A percentile compares a stretch with the other conserved stretches of the same genome.
Evolutionary conservation across 2,888 invertebrate genomes (phyloP).

Genomic region (Rhogogaster chlorosoma): DNA sequence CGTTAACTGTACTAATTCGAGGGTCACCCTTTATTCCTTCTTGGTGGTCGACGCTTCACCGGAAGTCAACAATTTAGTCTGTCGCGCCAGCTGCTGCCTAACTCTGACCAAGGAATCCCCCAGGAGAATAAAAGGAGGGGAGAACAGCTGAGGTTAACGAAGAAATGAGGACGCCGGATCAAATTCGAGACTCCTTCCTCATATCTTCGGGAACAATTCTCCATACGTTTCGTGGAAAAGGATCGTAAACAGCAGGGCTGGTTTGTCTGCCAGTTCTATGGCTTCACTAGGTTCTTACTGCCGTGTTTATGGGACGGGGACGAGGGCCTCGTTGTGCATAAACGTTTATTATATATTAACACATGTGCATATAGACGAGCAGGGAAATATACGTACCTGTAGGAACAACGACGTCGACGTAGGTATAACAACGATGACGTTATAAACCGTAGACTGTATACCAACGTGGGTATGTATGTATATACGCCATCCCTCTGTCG

Average conservation of each 20-base stretch:
- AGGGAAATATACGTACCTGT: neutral
- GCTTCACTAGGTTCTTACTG: neutral
- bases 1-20: slow-evolving; percentile 39
- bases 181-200: neutral
- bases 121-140: neutral
- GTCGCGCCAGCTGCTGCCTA: slow-evolving; percentile 23
- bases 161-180: neutral
- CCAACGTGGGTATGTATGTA: neutral
- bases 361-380: slow-evolving; percentile 42
- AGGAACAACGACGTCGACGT: neutral
- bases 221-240: neutral
- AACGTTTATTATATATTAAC: slow-evolving; percentile 42
- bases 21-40: slow-evolving; percentile 33
- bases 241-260: neutral
- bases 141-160: neutral
- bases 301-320: neutral
- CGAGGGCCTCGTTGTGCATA: neutral
- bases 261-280: neutral
- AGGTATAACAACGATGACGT: slow-evolving; percentile 9
- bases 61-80: slow-evolving; percentile 39
- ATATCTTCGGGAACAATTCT: neutral
- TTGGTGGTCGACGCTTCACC: slow-evolving; percentile 39
- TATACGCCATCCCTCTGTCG: neutral
- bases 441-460: neutral
- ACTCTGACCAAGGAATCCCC: neutral